A percentile compares a stretch with the other conserved stretches of the same genome.
Conservation (phyloP, 2,888 invertebrate species). For the Panzeria rudis region DNA sequence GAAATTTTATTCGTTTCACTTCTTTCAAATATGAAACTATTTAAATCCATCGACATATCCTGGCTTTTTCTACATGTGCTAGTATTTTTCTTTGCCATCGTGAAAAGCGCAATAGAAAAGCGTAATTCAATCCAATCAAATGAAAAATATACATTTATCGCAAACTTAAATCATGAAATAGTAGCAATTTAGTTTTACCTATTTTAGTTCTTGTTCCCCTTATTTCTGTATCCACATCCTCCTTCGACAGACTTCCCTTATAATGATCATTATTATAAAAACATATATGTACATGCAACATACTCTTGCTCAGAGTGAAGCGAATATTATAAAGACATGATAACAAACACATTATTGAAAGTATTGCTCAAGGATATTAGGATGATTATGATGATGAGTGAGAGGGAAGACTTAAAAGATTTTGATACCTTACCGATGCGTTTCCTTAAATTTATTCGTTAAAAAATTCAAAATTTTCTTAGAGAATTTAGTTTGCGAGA, state of each 20-base stretch:
- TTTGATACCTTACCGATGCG: neutral
- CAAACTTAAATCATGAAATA: slow-evolving; percentile 63
- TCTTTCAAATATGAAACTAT: slow-evolving; percentile 17
- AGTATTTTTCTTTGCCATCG: neutral
- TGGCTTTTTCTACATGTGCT: slow-evolving; percentile 10
- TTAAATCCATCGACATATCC: slow-evolving; percentile 14
- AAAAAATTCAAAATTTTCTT: too few species aligned
- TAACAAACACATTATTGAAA: slow-evolving; percentile 67
- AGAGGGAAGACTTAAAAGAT: neutral
- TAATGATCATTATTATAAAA: slow-evolving; percentile 46
- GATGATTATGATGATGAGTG: slow-evolving; percentile 6
- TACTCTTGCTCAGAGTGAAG: slow-evolving; percentile 21
- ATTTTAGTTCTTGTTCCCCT: slow-evolving; percentile 14
- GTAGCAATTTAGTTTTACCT: slow-evolving; percentile 65
- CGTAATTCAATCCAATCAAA: slow-evolving; percentile 56
- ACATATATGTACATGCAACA: neutral
- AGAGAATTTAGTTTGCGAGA: too few species aligned
- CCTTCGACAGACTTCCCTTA: neutral
- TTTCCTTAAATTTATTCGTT: too few species aligned
- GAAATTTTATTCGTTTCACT: slow-evolving; percentile 49
- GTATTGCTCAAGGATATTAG: slow-evolving; percentile 58
- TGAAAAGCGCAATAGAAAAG: neutral
- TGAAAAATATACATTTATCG: slow-evolving; percentile 59
- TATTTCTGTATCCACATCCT: neutral
- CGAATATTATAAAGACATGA: slow-evolving; percentile 56